A percentile compares a stretch with the other conserved stretches of the same genome.
These are phyloP conservation scores for Polypterus senegalus DNA, from an alignment of 2,113 vertebrate species.

Conservation along the genomic window DNA sequence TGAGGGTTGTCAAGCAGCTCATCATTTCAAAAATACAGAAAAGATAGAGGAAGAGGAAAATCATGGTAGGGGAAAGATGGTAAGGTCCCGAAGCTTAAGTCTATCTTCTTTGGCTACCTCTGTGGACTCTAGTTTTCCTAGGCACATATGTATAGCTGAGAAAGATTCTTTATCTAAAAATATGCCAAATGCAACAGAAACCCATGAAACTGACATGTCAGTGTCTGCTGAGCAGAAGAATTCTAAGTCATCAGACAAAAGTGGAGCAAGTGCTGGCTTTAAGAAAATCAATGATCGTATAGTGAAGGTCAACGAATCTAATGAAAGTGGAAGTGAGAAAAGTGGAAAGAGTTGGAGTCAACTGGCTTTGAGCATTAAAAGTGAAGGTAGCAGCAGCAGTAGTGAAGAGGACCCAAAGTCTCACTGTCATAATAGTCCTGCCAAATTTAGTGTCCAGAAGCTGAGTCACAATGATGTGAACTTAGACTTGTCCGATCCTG, in stretches of 20 bases:
- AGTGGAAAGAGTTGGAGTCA: neutral
- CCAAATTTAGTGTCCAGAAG: slow-evolving; percentile 9
- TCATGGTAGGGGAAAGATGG: neutral
- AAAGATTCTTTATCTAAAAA: neutral
- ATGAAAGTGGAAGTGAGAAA: slow-evolving; percentile 1
- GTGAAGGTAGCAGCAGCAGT: slow-evolving; percentile 1
- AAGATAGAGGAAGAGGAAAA: too few species aligned
- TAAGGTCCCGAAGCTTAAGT: neutral
- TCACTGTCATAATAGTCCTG: slow-evolving; percentile 17
- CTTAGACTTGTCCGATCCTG: slow-evolving; percentile 32
- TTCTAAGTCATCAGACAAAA: slow-evolving; percentile 15
- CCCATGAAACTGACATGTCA: too few species aligned
- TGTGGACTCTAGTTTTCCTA: neutral
- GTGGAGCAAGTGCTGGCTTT: slow-evolving; percentile 30
- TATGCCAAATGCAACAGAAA: slow-evolving; percentile 1
- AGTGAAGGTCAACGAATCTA: slow-evolving; percentile 22
- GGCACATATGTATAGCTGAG: slow-evolving; percentile 1
- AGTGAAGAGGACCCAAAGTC: slow-evolving; percentile 21
- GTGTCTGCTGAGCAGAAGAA: neutral
- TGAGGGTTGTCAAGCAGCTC: too few species aligned
- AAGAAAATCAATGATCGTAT: slow-evolving; percentile 36
- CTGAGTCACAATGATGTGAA: slow-evolving; percentile 7
- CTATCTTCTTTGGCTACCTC: neutral
- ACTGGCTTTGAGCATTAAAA: fast-evolving
- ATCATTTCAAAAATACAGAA: too few species aligned